phyloP scores from a whole-genome alignment of 2,797 vertebrate species.

The Xiphorhynchus erythropygius region DNA sequence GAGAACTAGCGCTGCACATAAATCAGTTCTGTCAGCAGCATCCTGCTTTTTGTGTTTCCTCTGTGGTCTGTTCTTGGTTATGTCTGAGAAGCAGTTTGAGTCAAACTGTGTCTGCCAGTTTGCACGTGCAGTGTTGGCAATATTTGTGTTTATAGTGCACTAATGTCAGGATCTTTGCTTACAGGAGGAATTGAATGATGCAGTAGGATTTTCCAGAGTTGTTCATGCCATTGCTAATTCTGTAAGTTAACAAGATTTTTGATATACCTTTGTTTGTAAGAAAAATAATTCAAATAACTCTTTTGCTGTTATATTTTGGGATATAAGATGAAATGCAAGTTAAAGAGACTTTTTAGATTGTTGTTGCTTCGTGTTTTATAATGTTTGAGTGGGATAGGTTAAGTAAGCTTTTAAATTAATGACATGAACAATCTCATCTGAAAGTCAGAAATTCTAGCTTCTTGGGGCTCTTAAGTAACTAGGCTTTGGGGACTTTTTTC shows the following conservation, averaged over 20 bases:
- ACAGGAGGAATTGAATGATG: conserved; percentile 93
- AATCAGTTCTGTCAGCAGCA: not conserved
- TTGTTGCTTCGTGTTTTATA: not conserved
- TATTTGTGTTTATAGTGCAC: not conserved
- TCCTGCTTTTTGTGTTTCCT: not conserved
- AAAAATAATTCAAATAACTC: not conserved
- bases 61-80: not conserved
- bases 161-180: not conserved
- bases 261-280: not conserved
- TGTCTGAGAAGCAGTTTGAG: not conserved
- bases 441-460: not conserved
- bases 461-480: not conserved
- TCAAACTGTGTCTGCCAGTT: not conserved
- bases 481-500: not conserved
- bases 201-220: conserved; percentile 97
- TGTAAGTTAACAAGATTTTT: conserved; percentile 78
- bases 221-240: conserved; percentile 94
- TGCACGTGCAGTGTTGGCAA: not conserved
- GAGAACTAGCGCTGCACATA: not conserved
- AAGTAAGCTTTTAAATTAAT: not conserved
- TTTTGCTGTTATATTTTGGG: not conserved
- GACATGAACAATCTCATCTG: not conserved
- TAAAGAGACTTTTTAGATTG: not conserved
- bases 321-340: not conserved
- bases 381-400: not conserved